Percentiles rank a stretch among this genome's conserved stretches.
phyloP scores from a whole-genome alignment of 1,140 invertebrate species.

The Neotoxoptera formosana region DNA sequence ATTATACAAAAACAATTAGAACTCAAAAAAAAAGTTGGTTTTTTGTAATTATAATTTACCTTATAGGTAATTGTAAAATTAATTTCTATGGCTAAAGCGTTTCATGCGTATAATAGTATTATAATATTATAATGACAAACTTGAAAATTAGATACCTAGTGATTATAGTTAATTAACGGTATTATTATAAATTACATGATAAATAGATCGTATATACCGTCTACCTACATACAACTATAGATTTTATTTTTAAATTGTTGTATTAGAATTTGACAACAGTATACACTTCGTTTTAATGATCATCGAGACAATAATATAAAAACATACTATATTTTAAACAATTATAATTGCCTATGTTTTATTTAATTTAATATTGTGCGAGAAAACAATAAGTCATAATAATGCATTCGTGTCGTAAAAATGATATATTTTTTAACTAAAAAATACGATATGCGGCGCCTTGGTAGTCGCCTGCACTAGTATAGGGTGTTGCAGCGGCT shows the following conservation, averaged over 20 bases:
- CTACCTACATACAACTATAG: neutral
- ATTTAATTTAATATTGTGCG: neutral
- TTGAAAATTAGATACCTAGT: neutral
- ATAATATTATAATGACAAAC: neutral
- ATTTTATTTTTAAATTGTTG: neutral
- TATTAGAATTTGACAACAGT: neutral
- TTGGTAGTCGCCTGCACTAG: neutral
- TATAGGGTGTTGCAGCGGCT: neutral
- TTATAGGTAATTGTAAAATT: neutral
- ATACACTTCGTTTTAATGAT: neutral
- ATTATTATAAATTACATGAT: neutral
- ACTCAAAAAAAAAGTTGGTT: neutral
- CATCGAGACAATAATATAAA: neutral
- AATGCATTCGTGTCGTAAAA: neutral
- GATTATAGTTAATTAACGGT: neutral
- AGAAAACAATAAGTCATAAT: neutral
- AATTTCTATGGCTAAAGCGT: neutral
- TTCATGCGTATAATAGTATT: neutral
- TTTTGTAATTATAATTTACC: neutral
- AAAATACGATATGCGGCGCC: neutral
- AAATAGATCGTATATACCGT: neutral
- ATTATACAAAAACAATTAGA: neutral
- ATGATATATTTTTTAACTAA: slow-evolving; percentile 8
- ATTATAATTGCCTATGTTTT: neutral
- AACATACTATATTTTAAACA: neutral